These are phyloP conservation scores for Platyrinchus mystaceus DNA, from an alignment of 2,797 vertebrate species.

Conservation along the genomic window DNA sequence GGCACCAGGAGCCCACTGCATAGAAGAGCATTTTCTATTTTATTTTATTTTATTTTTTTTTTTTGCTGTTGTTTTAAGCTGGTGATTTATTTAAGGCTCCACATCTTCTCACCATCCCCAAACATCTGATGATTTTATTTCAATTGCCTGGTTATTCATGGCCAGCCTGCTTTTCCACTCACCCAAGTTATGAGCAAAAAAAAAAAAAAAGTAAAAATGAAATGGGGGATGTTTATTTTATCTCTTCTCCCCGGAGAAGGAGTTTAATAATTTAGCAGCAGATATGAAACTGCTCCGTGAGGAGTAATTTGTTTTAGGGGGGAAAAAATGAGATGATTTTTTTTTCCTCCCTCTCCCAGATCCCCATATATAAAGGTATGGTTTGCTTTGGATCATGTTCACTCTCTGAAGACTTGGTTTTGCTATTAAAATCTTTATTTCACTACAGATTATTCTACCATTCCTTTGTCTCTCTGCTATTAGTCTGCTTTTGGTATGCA, in stretches of 20 bases:
- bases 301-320: constrained; percentile 12
- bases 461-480: constrained; percentile 41
- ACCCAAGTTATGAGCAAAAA: constrained; percentile 1
- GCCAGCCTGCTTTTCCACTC: constrained; percentile 68
- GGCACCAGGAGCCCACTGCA: not conserved
- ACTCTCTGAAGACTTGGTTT: constrained; percentile 70
- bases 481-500: constrained; percentile 41
- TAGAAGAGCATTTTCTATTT: not conserved
- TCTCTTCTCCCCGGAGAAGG: constrained; percentile 28
- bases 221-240: constrained; percentile 68
- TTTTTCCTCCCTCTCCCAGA: constrained; percentile 28
- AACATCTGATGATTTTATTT: constrained; percentile 40
- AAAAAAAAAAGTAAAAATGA: not conserved
- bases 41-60: not conserved
- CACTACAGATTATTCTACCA: constrained; percentile 72
- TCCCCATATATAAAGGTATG: not conserved
- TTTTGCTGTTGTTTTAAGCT: not conserved
- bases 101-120: constrained; percentile 27
- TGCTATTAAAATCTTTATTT: constrained; percentile 74
- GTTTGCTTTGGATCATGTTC: constrained; percentile 54
- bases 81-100: not conserved
- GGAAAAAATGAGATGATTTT: not conserved
- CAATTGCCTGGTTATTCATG: not conserved
- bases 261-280: constrained; percentile 62
- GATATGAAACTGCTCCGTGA: constrained; percentile 8